A percentile compares a stretch with the other conserved stretches of the same genome.
Conservation (phyloP, 2,888 invertebrate species). For the Deilephila elpenor region DNA sequence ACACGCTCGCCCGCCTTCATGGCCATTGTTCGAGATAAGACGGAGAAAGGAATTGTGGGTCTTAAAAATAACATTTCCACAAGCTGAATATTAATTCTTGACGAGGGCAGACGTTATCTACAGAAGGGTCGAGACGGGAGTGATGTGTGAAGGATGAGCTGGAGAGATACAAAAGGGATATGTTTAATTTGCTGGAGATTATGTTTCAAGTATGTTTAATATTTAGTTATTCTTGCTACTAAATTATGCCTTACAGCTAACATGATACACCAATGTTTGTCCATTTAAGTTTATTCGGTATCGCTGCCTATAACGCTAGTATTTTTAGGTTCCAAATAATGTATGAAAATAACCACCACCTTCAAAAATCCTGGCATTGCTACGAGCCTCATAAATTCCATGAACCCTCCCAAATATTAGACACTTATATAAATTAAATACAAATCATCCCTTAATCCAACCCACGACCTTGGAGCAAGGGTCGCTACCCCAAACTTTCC, state of each 20-base stretch:
- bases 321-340: no score
- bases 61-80: conserved; percentile 26
- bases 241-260: no score
- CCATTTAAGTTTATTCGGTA: no score
- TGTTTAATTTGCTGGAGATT: neutral
- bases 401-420: conserved; percentile 8
- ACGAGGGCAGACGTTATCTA: conserved; percentile 21
- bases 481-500: conserved; percentile 7
- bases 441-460: conserved; percentile 20
- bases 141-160: conserved; percentile 3
- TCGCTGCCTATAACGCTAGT: no score
- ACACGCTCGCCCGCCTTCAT: conserved; percentile 23
- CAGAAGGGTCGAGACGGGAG: neutral
- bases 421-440: conserved; percentile 22
- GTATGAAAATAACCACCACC: no score
- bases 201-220: neutral
- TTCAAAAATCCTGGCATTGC: neutral
- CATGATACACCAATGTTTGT: no score
- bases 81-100: conserved; percentile 22
- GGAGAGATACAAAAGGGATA: neutral
- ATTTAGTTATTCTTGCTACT: no score
- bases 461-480: conserved; percentile 10
- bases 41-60: conserved; percentile 4
- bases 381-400: conserved; percentile 5
- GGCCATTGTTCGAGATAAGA: conserved; percentile 23